Conservation (phyloP, 2,113 vertebrate genomes). For the Vireo altiloquus region DNA sequence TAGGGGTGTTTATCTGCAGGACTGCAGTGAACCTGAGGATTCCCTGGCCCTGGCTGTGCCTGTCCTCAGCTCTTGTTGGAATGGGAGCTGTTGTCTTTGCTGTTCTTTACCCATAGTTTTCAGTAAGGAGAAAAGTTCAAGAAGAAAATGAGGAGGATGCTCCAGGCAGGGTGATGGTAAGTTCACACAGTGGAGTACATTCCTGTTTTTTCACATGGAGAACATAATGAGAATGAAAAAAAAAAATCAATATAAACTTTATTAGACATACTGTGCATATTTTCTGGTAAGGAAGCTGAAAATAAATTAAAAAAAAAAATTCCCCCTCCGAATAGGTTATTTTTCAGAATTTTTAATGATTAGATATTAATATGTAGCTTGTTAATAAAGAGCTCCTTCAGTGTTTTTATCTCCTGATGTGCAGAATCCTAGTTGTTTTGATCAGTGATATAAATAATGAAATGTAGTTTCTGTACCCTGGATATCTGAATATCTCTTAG, state of each 20-base stretch:
- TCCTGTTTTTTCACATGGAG: not conserved
- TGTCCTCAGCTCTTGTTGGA: not conserved
- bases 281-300: not conserved
- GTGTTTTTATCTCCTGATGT: not conserved
- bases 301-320: not conserved
- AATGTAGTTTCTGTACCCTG: not conserved
- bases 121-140: not conserved
- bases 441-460: not conserved
- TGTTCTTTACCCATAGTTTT: not conserved
- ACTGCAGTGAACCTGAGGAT: not conserved
- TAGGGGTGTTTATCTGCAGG: not conserved
- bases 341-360: not conserved
- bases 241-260: not conserved
- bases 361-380: not conserved
- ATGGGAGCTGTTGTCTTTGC: not conserved
- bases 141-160: not conserved
- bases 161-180: not conserved
- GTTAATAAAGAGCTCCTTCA: not conserved
- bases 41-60: not conserved
- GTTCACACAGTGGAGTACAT: accelerated
- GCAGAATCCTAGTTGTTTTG: not conserved
- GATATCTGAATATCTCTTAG: not conserved
- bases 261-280: not conserved
- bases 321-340: accelerated
- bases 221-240: not conserved